A percentile compares a stretch with the other conserved stretches of the same genome.
phyloP scores from a whole-genome alignment of 1,140 invertebrate species.

The Macrosteles quadrilineatus region DNA sequence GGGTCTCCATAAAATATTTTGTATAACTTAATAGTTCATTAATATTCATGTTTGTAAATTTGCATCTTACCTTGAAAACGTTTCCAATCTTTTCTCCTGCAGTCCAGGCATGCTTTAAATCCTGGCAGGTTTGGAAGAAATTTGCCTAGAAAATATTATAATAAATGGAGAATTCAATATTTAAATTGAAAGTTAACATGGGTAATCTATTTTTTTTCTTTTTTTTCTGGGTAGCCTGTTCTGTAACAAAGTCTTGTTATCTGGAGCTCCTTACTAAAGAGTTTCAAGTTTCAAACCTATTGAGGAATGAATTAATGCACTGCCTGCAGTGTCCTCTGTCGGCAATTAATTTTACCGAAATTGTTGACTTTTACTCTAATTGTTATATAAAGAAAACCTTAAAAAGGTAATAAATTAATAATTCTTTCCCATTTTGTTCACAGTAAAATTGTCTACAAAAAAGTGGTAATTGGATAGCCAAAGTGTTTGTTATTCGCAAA shows the following conservation, averaged over 20 bases:
- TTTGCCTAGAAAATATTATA: neutral
- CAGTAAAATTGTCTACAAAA: too few species aligned
- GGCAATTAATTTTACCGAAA: neutral
- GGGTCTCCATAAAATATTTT: too few species aligned
- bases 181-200: too few species aligned
- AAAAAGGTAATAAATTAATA: too few species aligned
- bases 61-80: constrained; percentile 9
- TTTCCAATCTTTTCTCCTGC: constrained; percentile 8
- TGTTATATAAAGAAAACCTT: too few species aligned
- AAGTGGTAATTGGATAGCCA: too few species aligned
- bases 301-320: neutral
- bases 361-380: neutral
- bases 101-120: constrained; percentile 18
- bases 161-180: too few species aligned
- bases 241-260: neutral
- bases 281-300: neutral
- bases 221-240: neutral
- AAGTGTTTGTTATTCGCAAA: too few species aligned
- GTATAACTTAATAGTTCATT: too few species aligned
- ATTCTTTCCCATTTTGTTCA: too few species aligned
- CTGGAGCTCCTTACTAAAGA: neutral
- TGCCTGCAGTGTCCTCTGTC: too few species aligned
- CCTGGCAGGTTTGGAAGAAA: neutral
- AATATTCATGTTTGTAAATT: too few species aligned
- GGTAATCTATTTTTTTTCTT: neutral